Conservation (phyloP, 2,113 vertebrate genomes). For the Sisor rabdophorus region DNA sequence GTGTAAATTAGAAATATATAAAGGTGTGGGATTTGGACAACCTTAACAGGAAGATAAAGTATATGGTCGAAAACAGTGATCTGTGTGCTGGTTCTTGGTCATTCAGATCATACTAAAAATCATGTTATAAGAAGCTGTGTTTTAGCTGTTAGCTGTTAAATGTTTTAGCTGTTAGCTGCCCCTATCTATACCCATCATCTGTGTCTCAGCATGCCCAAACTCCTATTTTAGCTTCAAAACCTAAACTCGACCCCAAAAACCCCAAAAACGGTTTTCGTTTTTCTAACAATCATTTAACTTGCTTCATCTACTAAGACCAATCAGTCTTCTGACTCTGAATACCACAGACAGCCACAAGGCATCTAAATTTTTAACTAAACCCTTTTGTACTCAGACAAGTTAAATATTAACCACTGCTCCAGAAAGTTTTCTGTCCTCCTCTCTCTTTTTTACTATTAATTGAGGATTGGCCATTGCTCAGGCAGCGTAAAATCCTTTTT, state of each 20-base stretch:
- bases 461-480: slow-evolving; percentile 73
- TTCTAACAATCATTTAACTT: slow-evolving; percentile 20
- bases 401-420: slow-evolving; percentile 79
- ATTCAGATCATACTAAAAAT: neutral
- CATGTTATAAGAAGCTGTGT: neutral
- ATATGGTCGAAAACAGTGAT: too few relatives aligned
- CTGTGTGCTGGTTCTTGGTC: too few relatives aligned
- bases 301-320: slow-evolving; percentile 41
- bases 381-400: slow-evolving; percentile 76
- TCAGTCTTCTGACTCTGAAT: slow-evolving; percentile 61
- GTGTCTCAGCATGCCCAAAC: neutral
- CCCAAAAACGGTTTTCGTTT: neutral
- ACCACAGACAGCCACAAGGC: slow-evolving; percentile 64
- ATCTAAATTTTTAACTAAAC: slow-evolving; percentile 77
- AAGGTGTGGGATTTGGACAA: too few relatives aligned
- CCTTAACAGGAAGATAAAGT: too few relatives aligned
- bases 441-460: slow-evolving; percentile 66
- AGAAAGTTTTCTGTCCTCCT: slow-evolving; percentile 57
- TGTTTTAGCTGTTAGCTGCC: neutral
- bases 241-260: neutral
- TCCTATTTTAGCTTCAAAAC: neutral
- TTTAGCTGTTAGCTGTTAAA: too few relatives aligned
- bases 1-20: too few relatives aligned
- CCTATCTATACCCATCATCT: neutral
- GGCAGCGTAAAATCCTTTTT: slow-evolving; percentile 85